Conservation (phyloP, 2,113 vertebrate genomes). For the Trichomycterus rosablanca region DNA sequence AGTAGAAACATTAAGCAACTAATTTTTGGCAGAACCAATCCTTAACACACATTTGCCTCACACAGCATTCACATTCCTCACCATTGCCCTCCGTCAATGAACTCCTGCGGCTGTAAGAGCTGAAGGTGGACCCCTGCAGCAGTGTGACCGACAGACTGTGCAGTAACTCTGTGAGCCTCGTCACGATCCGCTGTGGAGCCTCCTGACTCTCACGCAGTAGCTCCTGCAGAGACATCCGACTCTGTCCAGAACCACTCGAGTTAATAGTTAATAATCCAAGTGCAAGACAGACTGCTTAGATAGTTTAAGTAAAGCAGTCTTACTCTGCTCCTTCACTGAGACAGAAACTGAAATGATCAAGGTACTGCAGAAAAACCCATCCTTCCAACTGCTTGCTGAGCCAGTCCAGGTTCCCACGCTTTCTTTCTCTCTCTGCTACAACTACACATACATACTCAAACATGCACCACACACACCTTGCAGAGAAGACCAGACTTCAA, state of each 20-base stretch:
- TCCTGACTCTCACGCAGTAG: conserved; percentile 68
- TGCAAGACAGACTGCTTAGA: not conserved
- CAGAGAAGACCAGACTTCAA: conserved; percentile 15
- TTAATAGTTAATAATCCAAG: not conserved
- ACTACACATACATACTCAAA: conserved; percentile 11
- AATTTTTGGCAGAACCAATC: too few relatives aligned
- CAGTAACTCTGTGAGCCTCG: conserved; percentile 63
- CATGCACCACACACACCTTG: not conserved
- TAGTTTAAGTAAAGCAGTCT: not conserved
- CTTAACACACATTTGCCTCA: too few relatives aligned
- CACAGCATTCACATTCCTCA: too few relatives aligned
- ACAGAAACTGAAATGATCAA: not conserved
- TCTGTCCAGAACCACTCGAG: not conserved
- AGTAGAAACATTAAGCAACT: too few relatives aligned
- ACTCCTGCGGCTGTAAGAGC: conserved; percentile 55
- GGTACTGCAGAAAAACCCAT: conserved; percentile 7
- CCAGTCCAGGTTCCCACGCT: conserved; percentile 25
- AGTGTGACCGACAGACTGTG: conserved; percentile 67
- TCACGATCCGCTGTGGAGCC: conserved; percentile 59
- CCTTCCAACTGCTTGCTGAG: conserved; percentile 7
- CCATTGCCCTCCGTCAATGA: conserved; percentile 65
- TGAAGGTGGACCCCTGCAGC: conserved; percentile 48
- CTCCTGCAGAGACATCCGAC: conserved; percentile 66
- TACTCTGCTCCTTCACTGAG: not conserved
- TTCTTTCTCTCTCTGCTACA: conserved; percentile 1